Evolutionary conservation across 92 coral and sea anemone genomes (phyloP), one percentile per base, ranked within the genome.

Genomic region (Nematostella vectensis): DNA sequence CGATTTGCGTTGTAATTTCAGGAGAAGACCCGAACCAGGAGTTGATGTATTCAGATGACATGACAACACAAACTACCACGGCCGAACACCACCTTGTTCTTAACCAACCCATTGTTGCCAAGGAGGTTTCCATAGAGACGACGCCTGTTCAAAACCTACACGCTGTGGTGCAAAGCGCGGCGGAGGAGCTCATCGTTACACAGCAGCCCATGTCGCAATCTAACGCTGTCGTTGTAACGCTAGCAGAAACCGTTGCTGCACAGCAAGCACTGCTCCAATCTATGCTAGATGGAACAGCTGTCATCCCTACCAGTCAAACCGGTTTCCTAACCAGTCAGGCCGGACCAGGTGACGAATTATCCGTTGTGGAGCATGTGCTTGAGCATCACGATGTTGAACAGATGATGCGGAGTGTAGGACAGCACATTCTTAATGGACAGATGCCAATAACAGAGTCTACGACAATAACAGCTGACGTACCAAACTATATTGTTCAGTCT

Each of bases 91-190:
- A 85, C 36, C 55, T 80, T 31, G 88, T 85, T 47, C 66, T 85
- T 26, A 74, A 83, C 8, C 95, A 85, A 36, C 95, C 95, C 3
- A 70, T 85, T 19, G 81, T 85, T 45, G 95, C 88, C 23, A 85
- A 85, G 63, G 95, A 85, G 48, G 88, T 85, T 9, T 85, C 95
- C 61, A 85, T 85, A 67, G 95, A 85, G 53, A 85, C 95, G 12
- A 85, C 88, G 16, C 95, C 95, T 10, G 88, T 83, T 1, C 85
- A 74, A 25, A 74, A 82, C 31, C 71, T 76, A 47, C 73, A 80
- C 1, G 65, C 77, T 15, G 75, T 79, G 21, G 83, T 80, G 43
- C 94, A 80, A 37, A 61, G 62, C 47, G 59, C 61, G 22, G 83
- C 76, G 24, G 88, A 85, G 17, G 75, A 74, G 48, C 65, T 85